Evolutionary conservation across 2,797 vertebrate genomes (phyloP), one percentile per base, ranked within the genome.

Genomic region (Anolis apletophallus): DNA sequence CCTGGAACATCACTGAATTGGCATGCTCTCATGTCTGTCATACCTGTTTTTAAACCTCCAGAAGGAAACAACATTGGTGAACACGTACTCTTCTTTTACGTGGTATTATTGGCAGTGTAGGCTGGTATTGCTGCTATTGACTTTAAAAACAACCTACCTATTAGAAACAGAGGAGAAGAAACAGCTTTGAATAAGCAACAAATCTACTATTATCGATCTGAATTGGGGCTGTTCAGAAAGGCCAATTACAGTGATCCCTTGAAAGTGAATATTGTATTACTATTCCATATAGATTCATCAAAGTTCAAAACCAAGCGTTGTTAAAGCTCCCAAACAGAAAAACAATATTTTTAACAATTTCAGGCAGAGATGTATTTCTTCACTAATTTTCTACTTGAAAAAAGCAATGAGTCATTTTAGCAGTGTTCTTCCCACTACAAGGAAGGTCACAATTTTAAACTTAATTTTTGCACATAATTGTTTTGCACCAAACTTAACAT

Each of bases 141-240:
- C 54, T 8, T 71, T 71, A 77, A 87, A 57, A 82, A 59, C 34
- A 67, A n/a, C 26, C 54, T 82, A 52, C 59, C 85, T 57, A 5
- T 77, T 52, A 32, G 54, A 73, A 86, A 34, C 13, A 57, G 73
- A 77, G 29, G 19, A 81, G n/a, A 16, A 69, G 26, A 14, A 69
- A 52, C 64, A 52, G 64, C 19, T 29, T 21, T 69, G 80, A 87
- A 77, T 77, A 74, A 50, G 21, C n/a, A 86, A 67, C 40, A n/a
- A 34, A 1, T 55, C 52, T 75, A 19, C 80, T 3, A 19, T 19
- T 81, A 52, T 34, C 50, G 54, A 71, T 9, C 23, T 29, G n/a
- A 34, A 59, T 52, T 32, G 1, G 2, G 16, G 26, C 23, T 68
- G 23, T 26, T 57, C 29, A 54, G 29, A 77, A 77, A n/a, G n/a